Conservation (phyloP, 37 sponge, comb jelly and placozoan species). For the Bolinopsis microptera region DNA sequence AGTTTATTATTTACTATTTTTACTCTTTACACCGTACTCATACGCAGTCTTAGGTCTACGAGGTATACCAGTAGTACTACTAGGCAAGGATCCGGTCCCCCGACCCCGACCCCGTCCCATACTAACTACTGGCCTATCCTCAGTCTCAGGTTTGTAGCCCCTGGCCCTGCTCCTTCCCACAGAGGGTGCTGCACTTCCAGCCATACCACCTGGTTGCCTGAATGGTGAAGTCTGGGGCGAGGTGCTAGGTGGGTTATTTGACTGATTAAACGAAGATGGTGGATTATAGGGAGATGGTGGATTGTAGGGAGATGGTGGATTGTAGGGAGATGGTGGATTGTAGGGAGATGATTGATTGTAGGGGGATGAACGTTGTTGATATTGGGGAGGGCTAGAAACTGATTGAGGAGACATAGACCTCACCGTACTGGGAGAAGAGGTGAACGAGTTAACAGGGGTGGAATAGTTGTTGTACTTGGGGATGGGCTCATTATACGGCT, state of each 20-base stretch:
- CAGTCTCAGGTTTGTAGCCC: neutral
- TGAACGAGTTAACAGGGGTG: neutral
- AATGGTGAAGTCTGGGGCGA: too few relatives aligned
- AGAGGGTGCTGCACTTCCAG: neutral
- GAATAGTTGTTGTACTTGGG: neutral
- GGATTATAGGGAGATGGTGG: too few relatives aligned
- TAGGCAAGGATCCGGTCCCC: neutral
- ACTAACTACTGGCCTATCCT: neutral
- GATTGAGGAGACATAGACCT: neutral
- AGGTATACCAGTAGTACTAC: neutral
- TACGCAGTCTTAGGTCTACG: neutral
- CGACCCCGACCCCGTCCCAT: neutral
- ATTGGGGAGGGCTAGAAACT: neutral
- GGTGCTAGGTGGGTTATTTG: too few relatives aligned
- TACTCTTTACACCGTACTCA: neutral
- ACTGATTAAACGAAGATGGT: too few relatives aligned
- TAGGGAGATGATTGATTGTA: too few relatives aligned
- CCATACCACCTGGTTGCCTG: neutral
- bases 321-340: too few relatives aligned
- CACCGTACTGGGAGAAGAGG: neutral
- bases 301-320: too few relatives aligned
- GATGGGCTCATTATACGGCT: too few relatives aligned
- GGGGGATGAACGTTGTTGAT: too few relatives aligned
- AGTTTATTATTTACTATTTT: neutral
- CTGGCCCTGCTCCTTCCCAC: neutral